Conservation (phyloP, 1,140 invertebrate species). For the Drosophila oshimai region DNA sequence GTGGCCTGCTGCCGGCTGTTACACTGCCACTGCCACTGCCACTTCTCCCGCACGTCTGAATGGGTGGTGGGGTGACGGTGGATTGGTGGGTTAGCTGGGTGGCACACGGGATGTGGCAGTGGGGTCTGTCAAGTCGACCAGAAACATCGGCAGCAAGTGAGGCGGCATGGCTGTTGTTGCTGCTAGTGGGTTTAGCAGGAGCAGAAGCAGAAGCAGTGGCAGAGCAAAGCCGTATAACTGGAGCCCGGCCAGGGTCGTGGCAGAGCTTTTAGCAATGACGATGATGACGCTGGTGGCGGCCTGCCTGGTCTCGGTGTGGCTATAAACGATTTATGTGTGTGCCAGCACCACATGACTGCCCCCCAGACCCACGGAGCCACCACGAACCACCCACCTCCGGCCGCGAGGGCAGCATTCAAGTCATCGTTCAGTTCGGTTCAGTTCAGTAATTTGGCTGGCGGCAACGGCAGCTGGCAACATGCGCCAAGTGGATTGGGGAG, state of each 20-base stretch:
- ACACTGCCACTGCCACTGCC: slow-evolving; percentile 42
- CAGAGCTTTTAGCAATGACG: slow-evolving; percentile 54
- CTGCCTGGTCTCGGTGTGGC: slow-evolving; percentile 56
- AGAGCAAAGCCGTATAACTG: slow-evolving; percentile 12
- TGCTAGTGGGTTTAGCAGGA: slow-evolving; percentile 13
- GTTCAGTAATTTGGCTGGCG: slow-evolving; percentile 78
- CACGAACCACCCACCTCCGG: not conserved
- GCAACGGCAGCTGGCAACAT: slow-evolving; percentile 67
- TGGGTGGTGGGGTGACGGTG: not conserved
- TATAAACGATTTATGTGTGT: slow-evolving; percentile 80
- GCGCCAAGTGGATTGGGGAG: slow-evolving; percentile 22
- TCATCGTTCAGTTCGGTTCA: slow-evolving; percentile 79
- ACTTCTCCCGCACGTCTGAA: slow-evolving; percentile 29
- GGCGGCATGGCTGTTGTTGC: slow-evolving; percentile 22
- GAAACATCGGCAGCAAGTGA: slow-evolving; percentile 58
- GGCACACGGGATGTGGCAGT: slow-evolving; percentile 23
- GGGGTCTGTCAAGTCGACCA: slow-evolving; percentile 67
- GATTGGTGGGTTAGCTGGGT: not conserved
- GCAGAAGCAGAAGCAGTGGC: too few relatives aligned
- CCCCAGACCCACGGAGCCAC: slow-evolving; percentile 9
- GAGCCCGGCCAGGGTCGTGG: slow-evolving; percentile 32
- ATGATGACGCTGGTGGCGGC: slow-evolving; percentile 57
- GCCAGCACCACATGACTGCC: slow-evolving; percentile 69
- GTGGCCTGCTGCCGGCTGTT: slow-evolving; percentile 52
- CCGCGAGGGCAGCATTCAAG: slow-evolving; percentile 60